Conservation (phyloP, 2,888 invertebrate species). For the Corbicula japonica region DNA sequence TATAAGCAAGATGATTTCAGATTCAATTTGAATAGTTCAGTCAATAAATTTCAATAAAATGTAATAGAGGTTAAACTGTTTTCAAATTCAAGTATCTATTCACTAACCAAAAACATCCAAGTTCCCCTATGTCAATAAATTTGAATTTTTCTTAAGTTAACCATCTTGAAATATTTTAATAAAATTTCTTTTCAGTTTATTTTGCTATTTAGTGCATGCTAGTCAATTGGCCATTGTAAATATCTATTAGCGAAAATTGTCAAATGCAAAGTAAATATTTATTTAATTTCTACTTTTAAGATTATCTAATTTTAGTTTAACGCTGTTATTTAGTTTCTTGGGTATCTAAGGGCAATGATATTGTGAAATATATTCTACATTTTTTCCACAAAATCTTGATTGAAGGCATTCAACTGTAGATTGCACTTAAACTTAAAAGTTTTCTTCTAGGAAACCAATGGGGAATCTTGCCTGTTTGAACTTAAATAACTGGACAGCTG, state of each 20-base stretch:
- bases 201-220: background rate
- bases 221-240: background rate
- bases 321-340: background rate
- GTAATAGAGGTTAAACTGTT: background rate
- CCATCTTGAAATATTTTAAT: constrained; percentile 11
- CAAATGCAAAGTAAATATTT: constrained; percentile 14
- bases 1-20: too few species aligned
- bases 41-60: constrained; percentile 22
- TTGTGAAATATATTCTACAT: too few species aligned
- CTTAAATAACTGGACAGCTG: too few species aligned
- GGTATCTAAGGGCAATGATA: background rate
- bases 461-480: too few species aligned
- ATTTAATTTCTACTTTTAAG: constrained; percentile 2
- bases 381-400: too few species aligned
- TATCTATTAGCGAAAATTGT: background rate
- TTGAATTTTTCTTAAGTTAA: background rate
- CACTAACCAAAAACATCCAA: constrained; percentile 25
- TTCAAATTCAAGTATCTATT: constrained; percentile 30
- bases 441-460: too few species aligned
- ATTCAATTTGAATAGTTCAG: too few species aligned
- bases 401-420: too few species aligned
- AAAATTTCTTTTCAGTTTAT: constrained; percentile 6
- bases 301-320: background rate
- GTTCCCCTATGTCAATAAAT: constrained; percentile 17
- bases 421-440: too few species aligned